phyloP scores from a whole-genome alignment of 2,797 vertebrate species.

The Allobates femoralis region DNA sequence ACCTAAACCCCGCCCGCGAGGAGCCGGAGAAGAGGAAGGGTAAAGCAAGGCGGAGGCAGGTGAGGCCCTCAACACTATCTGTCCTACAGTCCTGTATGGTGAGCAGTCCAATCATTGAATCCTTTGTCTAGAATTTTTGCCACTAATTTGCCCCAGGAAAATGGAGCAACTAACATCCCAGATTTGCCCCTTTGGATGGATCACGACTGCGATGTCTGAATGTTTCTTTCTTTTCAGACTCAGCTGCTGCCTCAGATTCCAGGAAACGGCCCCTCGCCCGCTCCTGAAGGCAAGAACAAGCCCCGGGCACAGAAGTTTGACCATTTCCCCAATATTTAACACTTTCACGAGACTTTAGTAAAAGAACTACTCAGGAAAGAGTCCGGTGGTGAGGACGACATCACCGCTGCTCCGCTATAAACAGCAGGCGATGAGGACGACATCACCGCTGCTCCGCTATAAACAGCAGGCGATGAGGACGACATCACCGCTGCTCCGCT shows the following conservation, averaged over 20 bases:
- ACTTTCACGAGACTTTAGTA: no score
- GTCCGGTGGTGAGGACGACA: not conserved
- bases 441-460: no score
- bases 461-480: no score
- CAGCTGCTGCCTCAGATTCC: slow-evolving; percentile 72
- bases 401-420: not conserved
- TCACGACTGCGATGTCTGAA: not conserved
- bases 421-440: no score
- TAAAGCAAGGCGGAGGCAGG: slow-evolving; percentile 65
- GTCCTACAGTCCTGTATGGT: no score
- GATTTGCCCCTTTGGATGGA: no score
- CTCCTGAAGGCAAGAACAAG: slow-evolving; percentile 73
- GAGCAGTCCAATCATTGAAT: no score
- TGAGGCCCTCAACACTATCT: not conserved
- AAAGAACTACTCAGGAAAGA: not conserved
- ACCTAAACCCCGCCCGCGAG: slow-evolving; percentile 81
- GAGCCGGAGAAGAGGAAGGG: slow-evolving; percentile 67
- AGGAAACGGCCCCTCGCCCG: slow-evolving; percentile 69
- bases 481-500: no score
- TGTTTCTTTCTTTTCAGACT: slow-evolving; percentile 62
- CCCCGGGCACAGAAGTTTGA: slow-evolving; percentile 68
- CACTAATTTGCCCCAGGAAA: no score
- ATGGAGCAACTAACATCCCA: no score
- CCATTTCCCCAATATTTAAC: slow-evolving; percentile 73
- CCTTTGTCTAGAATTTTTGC: no score